These are phyloP conservation scores for Caenorhabditis latens DNA, from an alignment of 1,140 invertebrate genomes.

Conservation along the genomic window DNA sequence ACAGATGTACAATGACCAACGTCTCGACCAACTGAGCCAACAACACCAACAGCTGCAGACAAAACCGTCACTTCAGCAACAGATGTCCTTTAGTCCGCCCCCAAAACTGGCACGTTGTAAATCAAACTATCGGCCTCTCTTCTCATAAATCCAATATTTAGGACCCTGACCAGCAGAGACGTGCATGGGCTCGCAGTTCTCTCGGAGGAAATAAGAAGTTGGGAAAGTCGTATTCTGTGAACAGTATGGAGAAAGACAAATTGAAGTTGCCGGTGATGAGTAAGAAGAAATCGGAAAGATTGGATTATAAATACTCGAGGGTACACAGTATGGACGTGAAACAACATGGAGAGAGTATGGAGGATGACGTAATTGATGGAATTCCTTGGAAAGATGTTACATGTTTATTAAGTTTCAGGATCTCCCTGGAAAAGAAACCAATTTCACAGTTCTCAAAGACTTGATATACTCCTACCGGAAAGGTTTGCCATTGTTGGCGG, in stretches of 20 bases:
- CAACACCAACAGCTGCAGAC: slow-evolving; percentile 49
- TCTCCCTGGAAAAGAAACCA: slow-evolving; percentile 51
- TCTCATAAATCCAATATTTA: slow-evolving; percentile 9
- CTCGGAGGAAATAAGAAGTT: slow-evolving; percentile 71
- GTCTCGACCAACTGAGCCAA: slow-evolving; percentile 43
- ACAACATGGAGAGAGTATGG: slow-evolving; percentile 32
- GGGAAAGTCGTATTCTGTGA: slow-evolving; percentile 74
- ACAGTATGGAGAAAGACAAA: slow-evolving; percentile 71
- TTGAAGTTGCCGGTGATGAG: slow-evolving; percentile 72
- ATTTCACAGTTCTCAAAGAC: slow-evolving; percentile 36
- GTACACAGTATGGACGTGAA: slow-evolving; percentile 40
- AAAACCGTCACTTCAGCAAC: slow-evolving; percentile 39
- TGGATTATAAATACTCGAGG: slow-evolving; percentile 59
- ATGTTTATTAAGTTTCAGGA: slow-evolving; percentile 21
- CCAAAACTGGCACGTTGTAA: slow-evolving; percentile 42
- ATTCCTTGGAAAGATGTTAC: not conserved
- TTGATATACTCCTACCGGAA: slow-evolving; percentile 36
- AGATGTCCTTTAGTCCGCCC: slow-evolving; percentile 19
- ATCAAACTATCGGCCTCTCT: slow-evolving; percentile 22
- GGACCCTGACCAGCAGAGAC: slow-evolving; percentile 60
- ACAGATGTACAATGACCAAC: slow-evolving; percentile 56
- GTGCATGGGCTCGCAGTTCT: slow-evolving; percentile 74
- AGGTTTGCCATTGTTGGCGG: slow-evolving; percentile 14
- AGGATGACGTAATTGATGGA: slow-evolving; percentile 9
- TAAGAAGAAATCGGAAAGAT: slow-evolving; percentile 59